Base-by-base conservation (phyloP, 1,140 invertebrate genomes). In the Drosophila sp. region DNA sequence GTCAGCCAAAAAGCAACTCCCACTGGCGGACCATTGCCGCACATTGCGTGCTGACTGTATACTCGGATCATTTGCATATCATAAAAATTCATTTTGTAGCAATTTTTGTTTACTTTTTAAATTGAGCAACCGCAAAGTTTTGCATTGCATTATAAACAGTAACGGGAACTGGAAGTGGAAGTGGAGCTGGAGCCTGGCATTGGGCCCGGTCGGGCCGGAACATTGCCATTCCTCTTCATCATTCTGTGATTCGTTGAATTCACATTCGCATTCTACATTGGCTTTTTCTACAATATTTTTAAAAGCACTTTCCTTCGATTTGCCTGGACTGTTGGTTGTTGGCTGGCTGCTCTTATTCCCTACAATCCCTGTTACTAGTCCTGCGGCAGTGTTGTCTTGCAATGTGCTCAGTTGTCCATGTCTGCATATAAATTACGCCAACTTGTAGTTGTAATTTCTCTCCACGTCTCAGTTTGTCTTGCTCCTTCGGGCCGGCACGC, bases 51-150 rank as follows among this genome's bases (percentile, higher is more conserved):
- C 64, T 62, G 44, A 66, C 30, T 23, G 25, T n/a, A 25, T 1
- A 54, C 8, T 29, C 23, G 56, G 23, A 62, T 47, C 68, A 87
- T 87, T 87, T 89, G 84, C 83, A 87, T 87, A 77, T 87, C 80
- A 89, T 89, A 89, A 89, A 87, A 87, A 87, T 87, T 89, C 83
- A 87, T 87, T 76, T 79, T 79, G 74, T 80, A 70, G 76, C 77
- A 80, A 50, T 87, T 87, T 87, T 89, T 65, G 83, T 87, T 76
- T 75, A 84, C 66, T 84, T 89, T 87, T 89, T 80, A 87, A 87
- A 87, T 87, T 87, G 84, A 89, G 80, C 80, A 89, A 74, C 83
- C 84, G 80, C 84, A 89, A 87, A 80, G 84, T 87, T 87, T 89
- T 89, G 76, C 84, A 66, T 83, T 79, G 83, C 84, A 87, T 87